Evolutionary conservation across 2,888 invertebrate species (phyloP).

Genomic region (Nowickia ferox): DNA sequence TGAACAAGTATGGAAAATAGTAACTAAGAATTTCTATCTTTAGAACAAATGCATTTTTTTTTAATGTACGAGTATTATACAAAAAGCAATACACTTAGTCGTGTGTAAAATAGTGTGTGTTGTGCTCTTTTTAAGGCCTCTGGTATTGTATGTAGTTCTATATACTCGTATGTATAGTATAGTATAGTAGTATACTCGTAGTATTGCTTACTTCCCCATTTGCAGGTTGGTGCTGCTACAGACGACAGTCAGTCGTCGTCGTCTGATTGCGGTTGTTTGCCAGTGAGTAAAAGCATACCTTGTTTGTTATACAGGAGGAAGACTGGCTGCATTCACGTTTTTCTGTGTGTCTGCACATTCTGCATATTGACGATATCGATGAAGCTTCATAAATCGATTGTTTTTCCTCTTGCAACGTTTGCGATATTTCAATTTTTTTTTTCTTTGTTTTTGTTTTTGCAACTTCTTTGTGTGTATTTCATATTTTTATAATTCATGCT

Average conservation of each 20-base stretch:
- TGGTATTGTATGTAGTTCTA: conserved; percentile 30
- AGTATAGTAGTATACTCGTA: no score
- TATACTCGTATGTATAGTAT: no score
- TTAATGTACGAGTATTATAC: neutral
- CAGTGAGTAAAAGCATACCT: conserved; percentile 33
- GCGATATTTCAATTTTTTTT: conserved; percentile 56
- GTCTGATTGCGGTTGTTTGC: conserved; percentile 51
- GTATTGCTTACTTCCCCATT: conserved; percentile 27
- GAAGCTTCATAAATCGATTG: conserved; percentile 67
- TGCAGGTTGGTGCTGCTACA: conserved; percentile 26
- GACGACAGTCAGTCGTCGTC: neutral
- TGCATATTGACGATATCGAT: conserved; percentile 50
- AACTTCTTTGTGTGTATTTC: conserved; percentile 43
- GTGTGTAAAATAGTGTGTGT: conserved; percentile 52
- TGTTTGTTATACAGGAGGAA: neutral
- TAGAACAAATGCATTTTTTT: conserved; percentile 15
- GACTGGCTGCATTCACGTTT: neutral
- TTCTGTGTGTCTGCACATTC: neutral
- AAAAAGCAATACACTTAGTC: conserved; percentile 4
- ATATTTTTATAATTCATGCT: conserved; percentile 59
- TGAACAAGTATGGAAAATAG: conserved; percentile 50
- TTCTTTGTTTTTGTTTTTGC: neutral
- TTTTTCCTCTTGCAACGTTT: conserved; percentile 46
- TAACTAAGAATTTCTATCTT: conserved; percentile 28
- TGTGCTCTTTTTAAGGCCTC: conserved; percentile 58